Conservation (phyloP, 2,888 invertebrate genomes). For the Tipula confusa region DNA sequence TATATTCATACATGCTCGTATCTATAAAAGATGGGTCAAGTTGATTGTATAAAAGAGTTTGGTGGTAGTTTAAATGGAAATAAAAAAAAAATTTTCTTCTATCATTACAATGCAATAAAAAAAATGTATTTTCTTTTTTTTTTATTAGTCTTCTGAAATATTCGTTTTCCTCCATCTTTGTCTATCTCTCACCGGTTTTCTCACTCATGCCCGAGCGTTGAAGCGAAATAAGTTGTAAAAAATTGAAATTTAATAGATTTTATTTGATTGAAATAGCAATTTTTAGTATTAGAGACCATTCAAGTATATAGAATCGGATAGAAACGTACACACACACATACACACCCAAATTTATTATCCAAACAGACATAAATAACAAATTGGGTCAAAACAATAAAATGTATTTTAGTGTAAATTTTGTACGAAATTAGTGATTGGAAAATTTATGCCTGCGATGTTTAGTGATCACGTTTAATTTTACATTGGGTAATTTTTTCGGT, state of each 20-base stretch:
- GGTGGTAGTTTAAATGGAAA: neutral
- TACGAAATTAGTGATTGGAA: neutral
- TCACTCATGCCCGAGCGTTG: neutral
- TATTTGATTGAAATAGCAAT: constrained; percentile 20
- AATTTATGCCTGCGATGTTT: neutral
- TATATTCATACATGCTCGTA: neutral
- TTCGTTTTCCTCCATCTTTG: too few relatives aligned
- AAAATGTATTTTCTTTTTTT: neutral
- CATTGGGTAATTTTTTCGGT: neutral
- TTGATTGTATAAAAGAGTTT: constrained; percentile 10
- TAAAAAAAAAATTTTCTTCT: neutral
- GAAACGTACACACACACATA: too few relatives aligned
- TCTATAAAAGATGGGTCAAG: neutral
- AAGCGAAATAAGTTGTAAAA: neutral
- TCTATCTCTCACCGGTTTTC: too few relatives aligned
- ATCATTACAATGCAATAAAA: constrained; percentile 25
- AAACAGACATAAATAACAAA: constrained; percentile 4
- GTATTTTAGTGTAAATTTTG: neutral
- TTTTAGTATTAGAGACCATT: neutral
- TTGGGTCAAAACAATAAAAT: neutral
- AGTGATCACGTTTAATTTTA: neutral
- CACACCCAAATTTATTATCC: neutral
- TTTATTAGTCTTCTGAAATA: neutral
- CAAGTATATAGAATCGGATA: neutral
- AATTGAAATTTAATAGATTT: constrained; percentile 20